Conservation (phyloP, 2,113 vertebrate species). For the Arothron firmamentum region DNA sequence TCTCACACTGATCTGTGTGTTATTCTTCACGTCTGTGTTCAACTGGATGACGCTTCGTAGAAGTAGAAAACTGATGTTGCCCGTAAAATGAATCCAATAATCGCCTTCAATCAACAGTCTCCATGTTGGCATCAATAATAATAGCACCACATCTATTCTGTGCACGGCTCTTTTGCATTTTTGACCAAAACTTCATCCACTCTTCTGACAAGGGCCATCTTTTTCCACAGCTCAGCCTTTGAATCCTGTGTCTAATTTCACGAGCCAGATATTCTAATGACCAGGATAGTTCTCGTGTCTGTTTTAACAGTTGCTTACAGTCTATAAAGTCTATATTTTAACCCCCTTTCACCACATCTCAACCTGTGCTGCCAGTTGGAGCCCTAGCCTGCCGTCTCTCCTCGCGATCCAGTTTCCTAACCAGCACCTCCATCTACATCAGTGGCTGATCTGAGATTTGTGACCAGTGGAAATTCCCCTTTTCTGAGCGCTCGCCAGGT, state of each 20-base stretch:
- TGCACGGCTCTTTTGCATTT: not conserved
- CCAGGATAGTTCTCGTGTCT: not conserved
- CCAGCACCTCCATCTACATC: not conserved
- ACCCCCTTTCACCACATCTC: slow-evolving; percentile 37
- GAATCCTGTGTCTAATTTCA: too few species aligned
- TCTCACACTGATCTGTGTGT: too few species aligned
- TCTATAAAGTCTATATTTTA: slow-evolving; percentile 14
- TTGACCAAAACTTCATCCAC: not conserved
- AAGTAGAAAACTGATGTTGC: slow-evolving; percentile 9
- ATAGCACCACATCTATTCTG: not conserved
- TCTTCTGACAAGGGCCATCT: too few species aligned
- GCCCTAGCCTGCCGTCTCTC: not conserved
- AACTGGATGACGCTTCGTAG: not conserved
- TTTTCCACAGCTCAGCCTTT: too few species aligned
- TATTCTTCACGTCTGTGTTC: too few species aligned
- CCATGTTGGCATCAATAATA: not conserved
- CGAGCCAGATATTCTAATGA: too few species aligned
- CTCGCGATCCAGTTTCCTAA: not conserved
- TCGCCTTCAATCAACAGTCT: not conserved
- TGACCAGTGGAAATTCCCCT: slow-evolving; percentile 21
- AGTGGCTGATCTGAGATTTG: not conserved
- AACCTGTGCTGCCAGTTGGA: slow-evolving; percentile 13
- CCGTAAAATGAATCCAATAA: not conserved
- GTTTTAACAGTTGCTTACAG: slow-evolving; percentile 8
- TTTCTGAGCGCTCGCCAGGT: slow-evolving; percentile 5